Base-by-base conservation (phyloP, 2,888 invertebrate species). In the Leucophora obtusa region DNA sequence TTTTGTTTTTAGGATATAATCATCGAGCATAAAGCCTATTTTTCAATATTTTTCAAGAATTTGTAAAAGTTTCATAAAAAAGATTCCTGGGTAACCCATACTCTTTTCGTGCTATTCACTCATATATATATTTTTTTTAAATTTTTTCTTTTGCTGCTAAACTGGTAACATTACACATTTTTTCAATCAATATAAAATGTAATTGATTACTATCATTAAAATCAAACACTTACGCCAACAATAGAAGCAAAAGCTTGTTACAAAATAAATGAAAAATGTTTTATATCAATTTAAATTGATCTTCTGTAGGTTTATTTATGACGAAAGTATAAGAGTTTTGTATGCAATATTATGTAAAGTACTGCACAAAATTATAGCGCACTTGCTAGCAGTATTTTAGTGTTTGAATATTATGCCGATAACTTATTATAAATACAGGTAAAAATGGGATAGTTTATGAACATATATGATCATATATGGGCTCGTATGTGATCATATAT, bases 181-280 rank as follows among this genome's bases (percentile, higher is more conserved):
- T 69, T 56, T 58, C 47, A 47, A 69, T 69, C 68, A 47, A 50
- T 56, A 14, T 18, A 1, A 33, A 43, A 21, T 47, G 50, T 69
- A 69, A 58, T 69, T 69, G 56, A 69, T 69, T 58, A 18, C 58
- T 43, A 28, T 24, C 47, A 58, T 58, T 47, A 58, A 33, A 58
- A 35, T 7, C 7, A 50, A 53, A 17, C 18, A 14, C 5, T 35
- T 7, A n/a, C 38, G 35, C 6, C 5, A 59, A 47, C 43, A 47
- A 47, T 10, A n/a, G n/a, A 47, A n/a, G 6, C n/a, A 47, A 14
- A 38, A n/a, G 38, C 10, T 43, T n/a, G 1, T 3, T 47, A n/a
- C 7, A 28, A 6, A 28, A 28, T 28, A 28, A 14, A 47, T 47
- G 38, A 47, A 47, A 47, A 47, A n/a, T 47, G 14, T 47, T n/a